Evolutionary conservation across 2,797 vertebrate genomes (phyloP).

Genomic region (Rhinophrynus dorsalis): DNA sequence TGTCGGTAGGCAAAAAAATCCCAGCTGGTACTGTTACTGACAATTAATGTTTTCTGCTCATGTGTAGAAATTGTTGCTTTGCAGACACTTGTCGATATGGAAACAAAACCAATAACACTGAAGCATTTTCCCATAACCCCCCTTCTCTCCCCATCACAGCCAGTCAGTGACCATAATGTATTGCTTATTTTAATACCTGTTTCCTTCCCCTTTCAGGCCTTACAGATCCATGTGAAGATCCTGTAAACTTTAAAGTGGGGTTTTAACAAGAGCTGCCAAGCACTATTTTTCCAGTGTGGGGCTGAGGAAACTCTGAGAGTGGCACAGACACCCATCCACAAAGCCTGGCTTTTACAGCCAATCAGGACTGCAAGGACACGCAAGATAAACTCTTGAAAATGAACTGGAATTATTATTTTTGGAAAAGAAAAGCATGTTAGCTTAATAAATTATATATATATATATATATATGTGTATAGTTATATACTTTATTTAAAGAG

Average conservation of each 20-base stretch:
- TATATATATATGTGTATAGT: constrained; percentile 47
- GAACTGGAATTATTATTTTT: constrained; percentile 44
- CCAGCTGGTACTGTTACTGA: no score
- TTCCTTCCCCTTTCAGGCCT: constrained; percentile 15
- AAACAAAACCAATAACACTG: no score
- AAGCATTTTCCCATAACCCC: no score
- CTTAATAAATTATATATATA: constrained; percentile 45
- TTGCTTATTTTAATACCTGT: no score
- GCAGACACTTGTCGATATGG: no score
- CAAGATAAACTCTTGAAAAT: constrained; percentile 4
- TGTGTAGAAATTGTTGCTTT: no score
- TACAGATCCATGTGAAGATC: constrained; percentile 11
- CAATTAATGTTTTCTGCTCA: no score
- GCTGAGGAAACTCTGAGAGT: background rate
- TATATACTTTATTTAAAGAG: constrained; percentile 46
- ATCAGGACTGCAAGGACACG: background rate
- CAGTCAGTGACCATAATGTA: no score
- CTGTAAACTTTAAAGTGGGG: constrained; percentile 17
- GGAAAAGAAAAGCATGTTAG: constrained; percentile 42
- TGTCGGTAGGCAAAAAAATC: background rate
- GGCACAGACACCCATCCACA: background rate
- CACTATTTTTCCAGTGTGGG: background rate
- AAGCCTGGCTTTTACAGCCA: constrained; percentile 8
- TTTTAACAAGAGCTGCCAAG: background rate
- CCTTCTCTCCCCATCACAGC: no score